Conservation (phyloP, 2,888 invertebrate genomes). For the Bugula neritina region DNA sequence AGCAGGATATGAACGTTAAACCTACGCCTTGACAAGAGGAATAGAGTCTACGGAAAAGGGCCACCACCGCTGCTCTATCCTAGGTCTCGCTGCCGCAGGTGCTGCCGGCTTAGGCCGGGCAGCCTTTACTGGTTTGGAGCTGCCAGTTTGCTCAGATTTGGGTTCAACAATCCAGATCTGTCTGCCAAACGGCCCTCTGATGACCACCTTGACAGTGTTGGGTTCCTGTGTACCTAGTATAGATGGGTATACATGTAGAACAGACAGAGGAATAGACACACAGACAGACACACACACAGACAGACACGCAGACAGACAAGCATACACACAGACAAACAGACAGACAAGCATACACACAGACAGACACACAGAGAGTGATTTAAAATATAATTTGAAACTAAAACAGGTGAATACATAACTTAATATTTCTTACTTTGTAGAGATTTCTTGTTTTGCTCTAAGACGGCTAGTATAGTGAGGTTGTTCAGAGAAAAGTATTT, state of each 20-base stretch:
- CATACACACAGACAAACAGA: too few relatives aligned
- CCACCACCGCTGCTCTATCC: constrained; percentile 69
- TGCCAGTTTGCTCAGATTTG: constrained; percentile 32
- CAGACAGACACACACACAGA: too few relatives aligned
- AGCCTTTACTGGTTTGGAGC: constrained; percentile 45
- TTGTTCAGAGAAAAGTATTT: constrained; percentile 88
- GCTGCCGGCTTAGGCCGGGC: constrained; percentile 72
- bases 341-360: too few relatives aligned
- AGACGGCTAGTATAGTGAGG: constrained; percentile 75
- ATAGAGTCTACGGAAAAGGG: constrained; percentile 75
- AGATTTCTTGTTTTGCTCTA: constrained; percentile 64
- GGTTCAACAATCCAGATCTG: constrained; percentile 71
- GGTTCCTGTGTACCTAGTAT: background rate
- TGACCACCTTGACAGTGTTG: constrained; percentile 66
- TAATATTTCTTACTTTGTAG: background rate
- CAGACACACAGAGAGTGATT: too few relatives aligned
- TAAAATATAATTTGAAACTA: too few relatives aligned
- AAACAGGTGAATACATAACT: too few relatives aligned
- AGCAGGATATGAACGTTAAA: too few relatives aligned
- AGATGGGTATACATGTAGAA: background rate
- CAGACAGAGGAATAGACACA: too few relatives aligned
- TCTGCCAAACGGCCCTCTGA: constrained; percentile 86
- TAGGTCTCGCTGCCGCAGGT: constrained; percentile 64
- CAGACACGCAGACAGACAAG: too few relatives aligned
- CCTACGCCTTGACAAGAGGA: constrained; percentile 73